These are phyloP conservation scores for Noctuana brunneofusca DNA, from an alignment of 2,888 invertebrate genomes.

Conservation along the genomic window DNA sequence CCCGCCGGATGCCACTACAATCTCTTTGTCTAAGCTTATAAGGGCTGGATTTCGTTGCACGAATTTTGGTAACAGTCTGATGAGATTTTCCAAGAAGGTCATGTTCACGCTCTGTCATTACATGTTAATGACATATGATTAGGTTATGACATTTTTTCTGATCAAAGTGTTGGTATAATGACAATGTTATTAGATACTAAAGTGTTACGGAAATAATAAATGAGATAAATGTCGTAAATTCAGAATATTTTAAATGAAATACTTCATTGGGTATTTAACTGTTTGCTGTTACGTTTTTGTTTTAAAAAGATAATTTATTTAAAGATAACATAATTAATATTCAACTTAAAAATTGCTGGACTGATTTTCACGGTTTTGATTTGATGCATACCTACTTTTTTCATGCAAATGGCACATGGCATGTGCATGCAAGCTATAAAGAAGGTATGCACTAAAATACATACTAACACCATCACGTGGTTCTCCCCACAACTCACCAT, in stretches of 20 bases:
- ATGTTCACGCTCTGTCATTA: slow-evolving; percentile 24
- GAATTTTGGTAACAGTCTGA: slow-evolving; percentile 3
- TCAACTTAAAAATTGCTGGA: too few species aligned
- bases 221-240: background rate
- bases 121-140: slow-evolving; percentile 16
- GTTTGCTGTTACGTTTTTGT: too few species aligned
- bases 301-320: too few species aligned
- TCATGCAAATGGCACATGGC: too few species aligned
- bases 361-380: too few species aligned
- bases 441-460: too few species aligned
- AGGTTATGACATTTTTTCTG: slow-evolving; percentile 13
- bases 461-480: too few species aligned
- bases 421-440: too few species aligned
- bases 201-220: background rate
- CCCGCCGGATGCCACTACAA: background rate
- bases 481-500: too few species aligned
- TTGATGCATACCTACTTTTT: too few species aligned
- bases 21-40: background rate
- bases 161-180: slow-evolving; percentile 10
- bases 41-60: background rate
- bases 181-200: background rate
- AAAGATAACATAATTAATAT: too few species aligned
- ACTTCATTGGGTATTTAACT: background rate
- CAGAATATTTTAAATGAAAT: too few species aligned
- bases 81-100: slow-evolving; percentile 8